Evolutionary conservation across 53 echinoderm and acorn worm genomes (phyloP), one percentile per base, ranked within the genome.

Genomic region (Crossaster papposus): DNA sequence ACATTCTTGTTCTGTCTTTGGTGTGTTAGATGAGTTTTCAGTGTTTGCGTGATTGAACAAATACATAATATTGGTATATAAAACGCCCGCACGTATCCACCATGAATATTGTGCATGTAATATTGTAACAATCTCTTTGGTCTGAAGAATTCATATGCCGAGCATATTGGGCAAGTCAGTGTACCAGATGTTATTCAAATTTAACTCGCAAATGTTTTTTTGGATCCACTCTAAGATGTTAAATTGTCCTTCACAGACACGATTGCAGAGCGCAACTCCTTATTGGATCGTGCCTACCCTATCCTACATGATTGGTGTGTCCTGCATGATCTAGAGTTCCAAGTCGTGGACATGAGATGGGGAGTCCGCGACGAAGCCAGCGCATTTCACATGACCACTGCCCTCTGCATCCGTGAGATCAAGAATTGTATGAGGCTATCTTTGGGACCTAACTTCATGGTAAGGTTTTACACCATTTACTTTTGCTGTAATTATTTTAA

Each of bases 271-370:
- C 87, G 97, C 23, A 96, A 97, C 74, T 88, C 91, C 33, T 79
- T 97, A 10, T 79, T 96, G 26, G 83, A 96, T 73, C 92, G 93
- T 34, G 96, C 92, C 0, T 90, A 96, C 82, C 92, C 92, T 11
- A 79, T 77, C 35, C 82, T 97, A 3, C 92, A 93, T 74, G 86
- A 96, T 62, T 97, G 97, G 97, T 97, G 97, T 90, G 84, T 72
- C 77, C 80, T 91, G 29, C 83, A 94, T 37, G 96, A 94, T 54
- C 79, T 97, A 36, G 97, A 97, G 65, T 97, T 96, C 85, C 97
- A 97, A 90, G 89, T 97, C 55, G 97, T 97, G 17, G 97, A 97
- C 80, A 97, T 97, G 97, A 89, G 97, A 78, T 97, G 97, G 97
- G 97, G 97, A 37, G 95, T 97, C 17, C 91, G 92, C 18, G 95